Conservation (phyloP, 2,113 vertebrate genomes). For the Tamias sibiricus region DNA sequence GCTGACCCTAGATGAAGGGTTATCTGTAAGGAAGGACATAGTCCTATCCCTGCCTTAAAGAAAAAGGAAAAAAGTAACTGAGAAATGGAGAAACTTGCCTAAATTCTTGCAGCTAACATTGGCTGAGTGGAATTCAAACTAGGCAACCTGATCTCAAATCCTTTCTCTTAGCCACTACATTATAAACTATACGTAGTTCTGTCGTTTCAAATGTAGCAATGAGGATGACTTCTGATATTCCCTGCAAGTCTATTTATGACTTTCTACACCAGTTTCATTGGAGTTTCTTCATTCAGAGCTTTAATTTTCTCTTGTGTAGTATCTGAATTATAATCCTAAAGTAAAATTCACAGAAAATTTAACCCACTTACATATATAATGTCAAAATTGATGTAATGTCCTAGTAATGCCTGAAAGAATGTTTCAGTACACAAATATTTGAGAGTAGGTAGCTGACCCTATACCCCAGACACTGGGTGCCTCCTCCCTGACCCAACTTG, state of each 20-base stretch:
- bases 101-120: neutral
- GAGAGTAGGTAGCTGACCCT: no score
- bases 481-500: no score
- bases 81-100: neutral
- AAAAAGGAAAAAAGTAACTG: neutral
- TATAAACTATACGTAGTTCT: neutral
- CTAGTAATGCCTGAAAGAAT: neutral
- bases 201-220: neutral
- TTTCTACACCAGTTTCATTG: neutral
- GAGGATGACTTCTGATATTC: neutral
- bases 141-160: neutral
- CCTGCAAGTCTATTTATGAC: neutral
- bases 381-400: neutral
- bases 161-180: neutral
- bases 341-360: neutral
- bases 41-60: neutral
- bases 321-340: neutral
- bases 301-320: neutral
- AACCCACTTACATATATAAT: neutral
- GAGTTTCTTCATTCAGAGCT: constrained; percentile 17
- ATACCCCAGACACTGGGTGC: no score
- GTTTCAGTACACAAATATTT: no score
- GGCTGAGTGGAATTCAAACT: neutral
- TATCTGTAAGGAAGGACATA: neutral
- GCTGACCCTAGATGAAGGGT: neutral